Conservation (phyloP, 2,888 invertebrate genomes). For the Pteria penguin region DNA sequence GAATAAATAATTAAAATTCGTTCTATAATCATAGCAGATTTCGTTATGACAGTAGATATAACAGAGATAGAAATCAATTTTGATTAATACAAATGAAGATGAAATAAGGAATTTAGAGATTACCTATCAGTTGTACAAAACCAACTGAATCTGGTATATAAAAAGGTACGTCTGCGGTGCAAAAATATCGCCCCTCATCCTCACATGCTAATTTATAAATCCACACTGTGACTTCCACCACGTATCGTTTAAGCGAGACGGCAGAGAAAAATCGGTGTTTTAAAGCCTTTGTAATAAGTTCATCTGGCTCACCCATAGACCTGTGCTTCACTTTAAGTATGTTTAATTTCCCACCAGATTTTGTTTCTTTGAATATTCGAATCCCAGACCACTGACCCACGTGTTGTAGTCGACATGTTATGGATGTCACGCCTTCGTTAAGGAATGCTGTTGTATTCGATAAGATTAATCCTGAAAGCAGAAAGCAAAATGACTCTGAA, state of each 20-base stretch:
- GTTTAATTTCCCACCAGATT: conserved; percentile 5
- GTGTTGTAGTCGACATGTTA: conserved; percentile 54
- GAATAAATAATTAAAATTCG: too few species aligned
- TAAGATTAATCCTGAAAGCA: conserved; percentile 42
- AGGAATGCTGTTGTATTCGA: conserved; percentile 41
- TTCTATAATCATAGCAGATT: neutral
- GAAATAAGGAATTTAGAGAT: neutral
- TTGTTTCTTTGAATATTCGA: conserved; percentile 32
- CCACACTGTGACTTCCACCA: conserved; percentile 50
- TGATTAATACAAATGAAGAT: neutral
- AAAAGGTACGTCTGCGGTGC: conserved; percentile 38
- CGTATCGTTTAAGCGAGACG: conserved; percentile 38
- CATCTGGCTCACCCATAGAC: neutral
- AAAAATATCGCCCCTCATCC: conserved; percentile 51
- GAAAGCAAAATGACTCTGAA: too few species aligned
- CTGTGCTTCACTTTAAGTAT: conserved; percentile 24
- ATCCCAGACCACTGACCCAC: conserved; percentile 47
- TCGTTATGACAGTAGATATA: neutral
- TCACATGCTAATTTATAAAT: conserved; percentile 49
- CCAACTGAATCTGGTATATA: conserved; percentile 28
- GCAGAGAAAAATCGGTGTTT: conserved; percentile 39
- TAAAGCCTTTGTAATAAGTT: conserved; percentile 16
- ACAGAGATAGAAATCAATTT: neutral
- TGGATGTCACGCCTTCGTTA: conserved; percentile 50
- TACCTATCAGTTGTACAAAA: conserved; percentile 36